Conservation (phyloP, 2,888 invertebrate genomes). For the Tridacna crocea region DNA sequence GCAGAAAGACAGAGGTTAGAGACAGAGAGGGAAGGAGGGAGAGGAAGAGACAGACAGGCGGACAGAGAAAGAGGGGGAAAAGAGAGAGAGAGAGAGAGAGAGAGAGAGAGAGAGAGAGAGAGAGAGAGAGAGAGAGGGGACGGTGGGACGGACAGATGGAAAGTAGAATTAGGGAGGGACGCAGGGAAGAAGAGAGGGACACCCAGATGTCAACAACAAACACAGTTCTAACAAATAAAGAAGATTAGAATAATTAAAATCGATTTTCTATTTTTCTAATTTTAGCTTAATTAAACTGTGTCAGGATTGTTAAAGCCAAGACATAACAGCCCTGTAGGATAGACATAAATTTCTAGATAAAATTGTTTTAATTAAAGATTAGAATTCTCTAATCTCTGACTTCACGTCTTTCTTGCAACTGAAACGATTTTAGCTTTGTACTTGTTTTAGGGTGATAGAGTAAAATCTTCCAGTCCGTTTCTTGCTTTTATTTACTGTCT, state of each 20-base stretch:
- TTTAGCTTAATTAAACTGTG: too few species aligned
- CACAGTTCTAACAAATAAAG: neutral
- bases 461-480: too few species aligned
- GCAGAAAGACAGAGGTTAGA: neutral
- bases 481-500: too few species aligned
- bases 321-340: too few species aligned
- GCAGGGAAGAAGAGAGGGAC: neutral
- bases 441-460: too few species aligned
- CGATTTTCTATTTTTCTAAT: too few species aligned
- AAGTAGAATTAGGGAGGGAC: neutral
- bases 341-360: too few species aligned
- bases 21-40: neutral
- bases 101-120: conserved; percentile 4
- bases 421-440: too few species aligned
- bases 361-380: too few species aligned
- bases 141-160: neutral
- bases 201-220: neutral
- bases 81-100: conserved; percentile 2
- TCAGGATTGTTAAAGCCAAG: too few species aligned
- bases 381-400: too few species aligned
- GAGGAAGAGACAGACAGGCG: neutral
- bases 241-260: neutral
- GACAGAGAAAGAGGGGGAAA: neutral
- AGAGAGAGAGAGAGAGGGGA: conserved; percentile 4
- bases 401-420: too few species aligned